Percentiles rank a stretch among this genome's conserved stretches.
phyloP scores from a whole-genome alignment of 2,888 invertebrate genomes.

The Hanleya hanleyi region DNA sequence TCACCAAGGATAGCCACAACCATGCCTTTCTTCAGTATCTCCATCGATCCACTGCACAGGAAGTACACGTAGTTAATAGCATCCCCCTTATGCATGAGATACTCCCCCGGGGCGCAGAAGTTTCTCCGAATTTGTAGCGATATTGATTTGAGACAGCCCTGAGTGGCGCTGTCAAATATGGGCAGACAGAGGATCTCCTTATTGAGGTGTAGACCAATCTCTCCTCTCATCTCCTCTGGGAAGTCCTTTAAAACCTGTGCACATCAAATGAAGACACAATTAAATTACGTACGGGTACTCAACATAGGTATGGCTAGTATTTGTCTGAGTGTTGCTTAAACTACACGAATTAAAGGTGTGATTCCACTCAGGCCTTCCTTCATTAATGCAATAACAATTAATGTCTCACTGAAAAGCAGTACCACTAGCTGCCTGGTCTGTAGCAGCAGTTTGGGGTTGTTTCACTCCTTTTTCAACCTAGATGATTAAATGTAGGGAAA shows the following conservation, averaged over 20 bases:
- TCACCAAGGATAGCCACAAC: constrained; percentile 97
- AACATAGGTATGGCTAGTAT: too few species aligned
- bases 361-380: too few species aligned
- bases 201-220: constrained; percentile 96
- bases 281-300: too few species aligned
- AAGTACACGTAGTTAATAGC: constrained; percentile 95
- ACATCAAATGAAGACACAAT: too few species aligned
- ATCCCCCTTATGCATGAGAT: constrained; percentile 94
- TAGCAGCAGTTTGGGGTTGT: too few species aligned
- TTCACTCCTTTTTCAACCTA: too few species aligned
- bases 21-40: constrained; percentile 96
- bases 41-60: constrained; percentile 97
- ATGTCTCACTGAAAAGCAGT: too few species aligned
- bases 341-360: too few species aligned
- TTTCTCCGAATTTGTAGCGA: constrained; percentile 94
- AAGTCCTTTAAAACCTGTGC: constrained; percentile 83
- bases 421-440: too few species aligned
- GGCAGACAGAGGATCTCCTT: constrained; percentile 94
- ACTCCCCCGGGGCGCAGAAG: constrained; percentile 97
- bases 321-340: too few species aligned
- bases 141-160: constrained; percentile 93
- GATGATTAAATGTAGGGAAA: too few species aligned
- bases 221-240: constrained; percentile 95
- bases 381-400: too few species aligned
- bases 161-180: constrained; percentile 95